Percentiles rank a stretch among this genome's conserved stretches.
Conservation (phyloP, 2,888 invertebrate genomes). For the Eurytoma californica region DNA sequence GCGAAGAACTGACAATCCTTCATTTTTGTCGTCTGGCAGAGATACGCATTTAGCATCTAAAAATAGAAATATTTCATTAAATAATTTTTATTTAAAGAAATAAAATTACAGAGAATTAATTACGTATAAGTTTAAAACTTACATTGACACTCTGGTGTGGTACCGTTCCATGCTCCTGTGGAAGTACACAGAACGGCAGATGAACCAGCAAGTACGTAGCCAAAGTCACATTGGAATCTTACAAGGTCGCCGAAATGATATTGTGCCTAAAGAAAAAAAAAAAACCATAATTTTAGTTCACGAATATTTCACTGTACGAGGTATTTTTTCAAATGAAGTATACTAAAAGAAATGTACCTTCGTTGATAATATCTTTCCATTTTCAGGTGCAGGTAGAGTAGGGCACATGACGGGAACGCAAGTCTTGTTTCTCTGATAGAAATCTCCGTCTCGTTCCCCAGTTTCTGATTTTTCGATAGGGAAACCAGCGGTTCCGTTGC, state of each 20-base stretch:
- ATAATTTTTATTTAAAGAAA: not conserved
- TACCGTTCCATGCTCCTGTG: conserved; percentile 95
- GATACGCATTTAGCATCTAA: conserved; percentile 93
- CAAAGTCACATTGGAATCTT: conserved; percentile 95
- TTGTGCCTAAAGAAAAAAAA: conserved; percentile 75
- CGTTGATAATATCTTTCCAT: conserved; percentile 89
- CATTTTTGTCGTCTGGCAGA: conserved; percentile 90
- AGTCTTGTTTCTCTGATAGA: conserved; percentile 93
- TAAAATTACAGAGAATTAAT: conserved; percentile 8
- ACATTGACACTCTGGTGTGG: conserved; percentile 95
- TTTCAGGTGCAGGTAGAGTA: conserved; percentile 84
- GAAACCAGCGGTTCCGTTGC: conserved; percentile 94
- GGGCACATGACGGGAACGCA: conserved; percentile 96
- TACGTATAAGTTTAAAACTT: conserved; percentile 73
- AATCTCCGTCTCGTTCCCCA: conserved; percentile 92
- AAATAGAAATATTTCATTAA: conserved; percentile 58
- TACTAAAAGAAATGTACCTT: conserved; percentile 74
- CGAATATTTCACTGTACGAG: not conserved
- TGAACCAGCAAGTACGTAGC: conserved; percentile 93
- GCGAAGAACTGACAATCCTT: conserved; percentile 87
- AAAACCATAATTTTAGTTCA: conserved; percentile 11
- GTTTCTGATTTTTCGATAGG: conserved; percentile 87
- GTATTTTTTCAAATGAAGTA: conserved; percentile 24
- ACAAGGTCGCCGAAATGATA: conserved; percentile 94
- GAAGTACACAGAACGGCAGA: conserved; percentile 90